A percentile compares a stretch with the other conserved stretches of the same genome.
Evolutionary conservation across 2,888 invertebrate genomes (phyloP).

Genomic region (Drosophila algonquin): DNA sequence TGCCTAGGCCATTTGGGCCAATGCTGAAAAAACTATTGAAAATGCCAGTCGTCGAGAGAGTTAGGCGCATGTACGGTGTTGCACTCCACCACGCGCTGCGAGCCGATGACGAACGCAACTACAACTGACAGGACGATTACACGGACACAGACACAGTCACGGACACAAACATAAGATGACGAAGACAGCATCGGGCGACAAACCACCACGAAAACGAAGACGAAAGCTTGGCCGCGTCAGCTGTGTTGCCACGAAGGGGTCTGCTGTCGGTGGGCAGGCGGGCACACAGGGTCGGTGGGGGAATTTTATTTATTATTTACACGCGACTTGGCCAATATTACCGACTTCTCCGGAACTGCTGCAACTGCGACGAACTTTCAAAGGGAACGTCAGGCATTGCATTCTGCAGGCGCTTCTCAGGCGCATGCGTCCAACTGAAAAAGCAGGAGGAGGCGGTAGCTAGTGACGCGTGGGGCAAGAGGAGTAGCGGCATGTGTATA

Average conservation of each 20-base stretch:
- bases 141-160: constrained; percentile 18
- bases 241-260: constrained; percentile 23
- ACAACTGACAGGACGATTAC: constrained; percentile 60
- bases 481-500: not conserved
- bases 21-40: constrained; percentile 12
- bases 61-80: not conserved
- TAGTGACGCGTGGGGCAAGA: not conserved
- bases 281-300: not conserved
- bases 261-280: not conserved
- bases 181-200: constrained; percentile 19
- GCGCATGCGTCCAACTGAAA: constrained; percentile 41
- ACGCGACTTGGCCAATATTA: constrained; percentile 41
- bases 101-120: constrained; percentile 54
- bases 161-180: constrained; percentile 12
- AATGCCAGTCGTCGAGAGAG: constrained; percentile 4
- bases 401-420: constrained; percentile 19
- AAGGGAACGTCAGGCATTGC: constrained; percentile 18
- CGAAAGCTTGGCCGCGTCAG: constrained; percentile 32
- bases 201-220: constrained; percentile 29
- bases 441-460: not conserved
- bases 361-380: constrained; percentile 31
- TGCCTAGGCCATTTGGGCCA: constrained; percentile 7
- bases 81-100: constrained; percentile 34
- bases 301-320: constrained; percentile 47
- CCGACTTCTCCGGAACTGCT: constrained; percentile 28